Evolutionary conservation across 64 coral and sea anemone species (phyloP).

Genomic region (Stylophora pistillata): DNA sequence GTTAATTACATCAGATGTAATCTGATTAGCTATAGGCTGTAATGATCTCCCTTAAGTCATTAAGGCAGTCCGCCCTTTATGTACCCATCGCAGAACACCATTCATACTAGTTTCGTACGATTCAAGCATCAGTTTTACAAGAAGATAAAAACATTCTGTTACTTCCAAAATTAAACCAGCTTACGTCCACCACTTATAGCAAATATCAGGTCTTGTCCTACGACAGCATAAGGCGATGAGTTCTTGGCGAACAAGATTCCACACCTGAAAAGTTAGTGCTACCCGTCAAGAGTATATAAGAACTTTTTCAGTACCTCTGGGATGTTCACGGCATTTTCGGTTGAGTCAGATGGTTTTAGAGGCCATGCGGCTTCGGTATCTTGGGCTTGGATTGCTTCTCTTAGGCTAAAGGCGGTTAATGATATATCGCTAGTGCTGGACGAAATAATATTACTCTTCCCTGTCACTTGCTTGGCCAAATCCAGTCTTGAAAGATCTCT

Average conservation of each 20-base stretch:
- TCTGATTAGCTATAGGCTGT: too few species aligned
- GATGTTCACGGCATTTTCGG: constrained; percentile 26
- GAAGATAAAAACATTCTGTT: too few species aligned
- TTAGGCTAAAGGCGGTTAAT: background rate
- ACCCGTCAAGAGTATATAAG: background rate
- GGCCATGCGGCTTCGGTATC: constrained; percentile 15
- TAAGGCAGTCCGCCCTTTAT: too few species aligned
- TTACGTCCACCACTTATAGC: constrained; percentile 37
- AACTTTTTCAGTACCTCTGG: constrained; percentile 17
- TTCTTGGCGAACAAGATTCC: constrained; percentile 29
- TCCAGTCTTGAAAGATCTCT: background rate
- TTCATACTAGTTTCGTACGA: too few species aligned
- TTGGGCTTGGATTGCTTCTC: constrained; percentile 9
- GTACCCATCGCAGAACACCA: too few species aligned
- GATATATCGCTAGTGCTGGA: background rate
- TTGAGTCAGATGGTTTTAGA: background rate
- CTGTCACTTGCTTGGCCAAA: background rate
- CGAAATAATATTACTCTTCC: background rate
- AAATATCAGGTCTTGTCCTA: constrained; percentile 49
- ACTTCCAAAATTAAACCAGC: too few species aligned
- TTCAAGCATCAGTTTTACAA: too few species aligned
- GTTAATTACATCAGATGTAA: too few species aligned
- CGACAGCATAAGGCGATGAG: constrained; percentile 34
- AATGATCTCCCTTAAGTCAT: too few species aligned
- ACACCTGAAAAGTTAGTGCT: background rate